Evolutionary conservation across 2,888 invertebrate species (phyloP), one percentile per base, ranked within the genome.

Genomic region (Cryptophagus acutangulus): DNA sequence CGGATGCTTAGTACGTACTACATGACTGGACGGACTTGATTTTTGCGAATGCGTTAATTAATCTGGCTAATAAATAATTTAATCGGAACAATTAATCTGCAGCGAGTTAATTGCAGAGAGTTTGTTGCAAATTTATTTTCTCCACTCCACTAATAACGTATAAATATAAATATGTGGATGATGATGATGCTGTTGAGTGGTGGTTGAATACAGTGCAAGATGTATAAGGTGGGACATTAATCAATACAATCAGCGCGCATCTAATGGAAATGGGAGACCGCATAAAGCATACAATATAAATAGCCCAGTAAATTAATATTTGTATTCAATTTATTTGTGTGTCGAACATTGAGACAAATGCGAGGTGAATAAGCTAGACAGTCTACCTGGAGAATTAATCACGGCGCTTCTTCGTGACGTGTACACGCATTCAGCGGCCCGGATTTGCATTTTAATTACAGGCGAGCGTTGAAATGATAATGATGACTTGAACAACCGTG

Each of bases 381-480:
- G 57, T 63, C 60, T 69, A 70, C 70, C 70, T 70, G 69, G 65
- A 63, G 69, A 70, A 70, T 70, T 70, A 70, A 70, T 70, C 67
- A 70, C 59, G 66, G 65, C 65, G 64, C 67, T 66, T 65, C 63
- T 58, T 55, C 61, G 59, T 69, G 69, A 69, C 70, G 69, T 71
- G 70, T 66, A 70, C 70, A 71, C 68, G 70, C 70, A 71, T 71
- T 65, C 67, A 64, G 57, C 64, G 60, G 63, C 56, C 61, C 52
- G 71, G 75, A 77, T 76, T 77, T 76, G 76, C 76, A 63, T 61
- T 65, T 64, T 62, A 60, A 59, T 68, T 67, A 47, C 62, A 71
- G 72, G 71, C 72, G 72, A 75, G 74, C 74, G 74, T 71, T 74
- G 75, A 74, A 75, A 76, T 76, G 75, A 76, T 76, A 76, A 76